phyloP scores from a whole-genome alignment of 2,113 vertebrate genomes.

The Bufo bufo region DNA sequence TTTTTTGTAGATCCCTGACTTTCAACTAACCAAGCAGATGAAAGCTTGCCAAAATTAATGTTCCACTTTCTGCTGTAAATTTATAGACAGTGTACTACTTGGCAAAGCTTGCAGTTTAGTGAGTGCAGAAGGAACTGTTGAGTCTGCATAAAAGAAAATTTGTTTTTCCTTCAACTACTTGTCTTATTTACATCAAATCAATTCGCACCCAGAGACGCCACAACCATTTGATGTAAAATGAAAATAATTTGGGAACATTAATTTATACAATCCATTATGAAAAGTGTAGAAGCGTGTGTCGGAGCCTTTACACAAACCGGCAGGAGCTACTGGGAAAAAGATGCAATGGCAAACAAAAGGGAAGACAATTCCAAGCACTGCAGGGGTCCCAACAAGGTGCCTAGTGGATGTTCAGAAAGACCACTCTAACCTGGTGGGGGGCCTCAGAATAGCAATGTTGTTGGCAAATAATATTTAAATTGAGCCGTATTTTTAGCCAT shows the following conservation, averaged over 20 bases:
- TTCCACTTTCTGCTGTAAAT: constrained; percentile 54
- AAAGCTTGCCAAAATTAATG: constrained; percentile 59
- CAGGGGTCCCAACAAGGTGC: background rate
- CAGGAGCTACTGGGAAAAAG: constrained; percentile 12
- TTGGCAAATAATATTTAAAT: constrained; percentile 27
- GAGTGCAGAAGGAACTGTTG: constrained; percentile 56
- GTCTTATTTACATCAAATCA: constrained; percentile 59
- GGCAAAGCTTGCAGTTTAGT: constrained; percentile 58
- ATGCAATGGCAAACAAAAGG: constrained; percentile 1
- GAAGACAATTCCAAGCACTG: constrained; percentile 25
- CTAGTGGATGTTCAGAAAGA: background rate
- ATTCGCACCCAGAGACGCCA: constrained; percentile 54
- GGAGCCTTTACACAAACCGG: constrained; percentile 7
- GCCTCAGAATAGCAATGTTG: background rate
- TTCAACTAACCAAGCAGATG: constrained; percentile 59
- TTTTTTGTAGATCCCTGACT: constrained; percentile 53
- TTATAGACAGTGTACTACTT: constrained; percentile 54
- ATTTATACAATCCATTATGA: constrained; percentile 58
- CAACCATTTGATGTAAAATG: constrained; percentile 55
- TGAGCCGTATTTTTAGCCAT: background rate
- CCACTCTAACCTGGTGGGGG: background rate
- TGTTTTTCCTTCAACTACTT: constrained; percentile 57
- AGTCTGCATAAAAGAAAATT: constrained; percentile 59
- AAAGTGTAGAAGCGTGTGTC: constrained; percentile 12
- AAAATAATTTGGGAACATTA: constrained; percentile 58